Base-by-base conservation (phyloP, 2,888 invertebrate species). In the Xiphydria camelus region DNA sequence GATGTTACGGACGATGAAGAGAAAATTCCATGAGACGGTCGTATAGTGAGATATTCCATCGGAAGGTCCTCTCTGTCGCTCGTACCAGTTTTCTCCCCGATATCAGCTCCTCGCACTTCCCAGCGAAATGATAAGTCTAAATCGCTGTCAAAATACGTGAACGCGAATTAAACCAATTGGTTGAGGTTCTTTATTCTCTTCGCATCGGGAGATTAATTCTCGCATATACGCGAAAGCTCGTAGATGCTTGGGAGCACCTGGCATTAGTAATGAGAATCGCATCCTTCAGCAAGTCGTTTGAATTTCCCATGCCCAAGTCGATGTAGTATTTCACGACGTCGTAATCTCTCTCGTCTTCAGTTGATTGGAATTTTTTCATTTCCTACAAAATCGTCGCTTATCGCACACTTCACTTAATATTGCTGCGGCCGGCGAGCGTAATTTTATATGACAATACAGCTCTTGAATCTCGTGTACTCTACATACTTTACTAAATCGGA, bases 41-140 rank as follows among this genome's bases (percentile, higher is more conserved):
- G 26, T 17, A 75, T 58, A 3, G 41, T 47, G 9, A 77, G 48
- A 59, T 64, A 60, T 9, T 64, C 50, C 1, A 55, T 7, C 4
- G 50, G 49, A n/a, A 66, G 55, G 26, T 64, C 34, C 39, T 64
- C 53, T 48, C 41, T 55, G 46, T n/a, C 43, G 5, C 19, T 29
- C 21, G n/a, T 39, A 3, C 17, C 35, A 4, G 18, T 37, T n/a
- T 6, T 48, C 17, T 31, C n/a, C 5, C 14, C 20, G 9, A n/a
- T n/a, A n/a, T n/a, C n/a, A 10, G 37, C 18, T 42, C 46, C 32
- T 38, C 53, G 49, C 49, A 66, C 55, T 35, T 60, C 61, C 76
- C 75, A 68, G 41, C 61, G 62, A 42, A 63, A 74, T 34, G 43
- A 32, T 18, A 73, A 56, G 5, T 54, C 49, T 33, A 65, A 37